Percentiles rank a stretch among this genome's conserved stretches.
Conservation (phyloP, 2,888 invertebrate genomes). For the Melitaea athalia region DNA sequence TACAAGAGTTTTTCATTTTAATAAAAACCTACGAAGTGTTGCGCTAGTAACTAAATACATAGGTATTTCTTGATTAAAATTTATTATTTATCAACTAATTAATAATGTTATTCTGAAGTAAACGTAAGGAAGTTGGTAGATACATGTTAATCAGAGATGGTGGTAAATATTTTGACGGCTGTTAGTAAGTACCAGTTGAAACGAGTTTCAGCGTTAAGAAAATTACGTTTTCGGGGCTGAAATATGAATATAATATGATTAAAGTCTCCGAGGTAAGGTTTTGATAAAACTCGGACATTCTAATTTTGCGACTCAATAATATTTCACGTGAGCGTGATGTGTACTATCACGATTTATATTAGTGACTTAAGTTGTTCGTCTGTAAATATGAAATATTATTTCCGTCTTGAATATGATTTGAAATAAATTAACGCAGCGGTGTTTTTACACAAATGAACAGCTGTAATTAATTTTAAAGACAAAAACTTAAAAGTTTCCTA, state of each 20-base stretch:
- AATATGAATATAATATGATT: constrained; percentile 19
- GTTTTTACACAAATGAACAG: background rate
- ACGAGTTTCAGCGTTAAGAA: constrained; percentile 21
- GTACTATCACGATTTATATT: background rate
- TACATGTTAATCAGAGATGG: constrained; percentile 23
- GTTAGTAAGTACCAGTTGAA: constrained; percentile 14
- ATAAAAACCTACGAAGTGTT: too few relatives aligned
- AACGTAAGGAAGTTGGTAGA: background rate
- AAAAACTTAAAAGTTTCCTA: too few relatives aligned
- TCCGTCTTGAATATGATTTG: background rate
- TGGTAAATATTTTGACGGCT: constrained; percentile 28
- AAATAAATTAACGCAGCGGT: background rate
- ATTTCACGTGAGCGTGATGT: background rate
- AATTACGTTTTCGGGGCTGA: constrained; percentile 20
- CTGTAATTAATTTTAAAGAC: background rate
- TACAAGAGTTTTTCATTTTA: too few relatives aligned
- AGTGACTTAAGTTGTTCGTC: background rate
- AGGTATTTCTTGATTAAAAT: background rate
- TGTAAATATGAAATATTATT: background rate
- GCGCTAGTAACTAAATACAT: too few relatives aligned
- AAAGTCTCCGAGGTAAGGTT: constrained; percentile 11
- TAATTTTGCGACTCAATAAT: constrained; percentile 3
- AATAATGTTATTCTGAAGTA: background rate
- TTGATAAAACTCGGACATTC: constrained; percentile 14
- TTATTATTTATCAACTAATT: too few relatives aligned